These are phyloP conservation scores for Epizoanthus fatuus DNA, from an alignment of 92 coral and sea anemone genomes.

Conservation along the genomic window DNA sequence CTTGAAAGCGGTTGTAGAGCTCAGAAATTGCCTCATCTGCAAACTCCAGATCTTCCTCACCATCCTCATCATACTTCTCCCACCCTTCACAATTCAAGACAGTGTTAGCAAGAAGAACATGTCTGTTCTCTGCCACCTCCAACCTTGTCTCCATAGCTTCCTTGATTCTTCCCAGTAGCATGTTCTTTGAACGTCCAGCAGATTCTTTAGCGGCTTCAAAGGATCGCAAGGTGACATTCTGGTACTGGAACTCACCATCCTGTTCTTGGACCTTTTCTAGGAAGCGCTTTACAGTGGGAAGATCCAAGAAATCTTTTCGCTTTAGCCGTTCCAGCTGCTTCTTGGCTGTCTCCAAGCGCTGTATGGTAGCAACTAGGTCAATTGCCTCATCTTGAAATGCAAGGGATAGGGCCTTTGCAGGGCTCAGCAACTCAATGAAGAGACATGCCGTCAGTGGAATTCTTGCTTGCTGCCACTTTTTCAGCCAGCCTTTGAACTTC, in stretches of 20 bases:
- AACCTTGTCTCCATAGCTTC: conserved; percentile 74
- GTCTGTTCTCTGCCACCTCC: conserved; percentile 68
- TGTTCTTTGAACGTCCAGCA: conserved; percentile 42
- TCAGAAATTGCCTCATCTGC: conserved; percentile 64
- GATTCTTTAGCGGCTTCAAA: conserved; percentile 60
- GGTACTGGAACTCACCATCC: conserved; percentile 68
- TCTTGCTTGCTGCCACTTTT: conserved; percentile 55
- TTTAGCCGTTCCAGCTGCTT: conserved; percentile 68
- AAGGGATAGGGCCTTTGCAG: too few relatives aligned
- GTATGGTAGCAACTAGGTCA: conserved; percentile 54
- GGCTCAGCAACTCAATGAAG: conserved; percentile 49
- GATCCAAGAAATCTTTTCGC: conserved; percentile 51
- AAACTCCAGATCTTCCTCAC: conserved; percentile 67
- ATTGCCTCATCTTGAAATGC: background rate
- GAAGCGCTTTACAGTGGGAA: conserved; percentile 70
- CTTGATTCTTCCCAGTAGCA: conserved; percentile 58
- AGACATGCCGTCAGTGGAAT: conserved; percentile 63
- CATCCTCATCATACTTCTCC: conserved; percentile 65
- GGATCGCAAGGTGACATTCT: conserved; percentile 63
- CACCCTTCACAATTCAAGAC: conserved; percentile 78
- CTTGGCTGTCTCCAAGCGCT: conserved; percentile 59
- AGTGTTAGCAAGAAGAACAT: conserved; percentile 26
- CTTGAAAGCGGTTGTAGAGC: conserved; percentile 66
- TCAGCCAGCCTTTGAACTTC: conserved; percentile 22
- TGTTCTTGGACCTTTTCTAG: conserved; percentile 65